A percentile compares a stretch with the other conserved stretches of the same genome.
Evolutionary conservation across 2,888 invertebrate genomes (phyloP).

Genomic region (Xanthorhoe designata): DNA sequence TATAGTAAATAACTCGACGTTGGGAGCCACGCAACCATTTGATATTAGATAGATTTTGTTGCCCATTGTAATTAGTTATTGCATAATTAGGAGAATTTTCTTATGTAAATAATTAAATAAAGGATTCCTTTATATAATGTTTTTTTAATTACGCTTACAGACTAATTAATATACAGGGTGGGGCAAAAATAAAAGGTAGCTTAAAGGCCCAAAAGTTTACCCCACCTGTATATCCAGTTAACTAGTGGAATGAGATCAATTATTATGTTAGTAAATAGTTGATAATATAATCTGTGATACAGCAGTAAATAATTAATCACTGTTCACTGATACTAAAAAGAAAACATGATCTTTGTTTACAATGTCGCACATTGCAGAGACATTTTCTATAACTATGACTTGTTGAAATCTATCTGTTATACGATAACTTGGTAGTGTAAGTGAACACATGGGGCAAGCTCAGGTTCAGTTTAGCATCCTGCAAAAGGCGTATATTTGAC

Average conservation of each 20-base stretch:
- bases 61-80: conserved; percentile 81
- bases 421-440: conserved; percentile 23
- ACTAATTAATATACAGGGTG: too few relatives aligned
- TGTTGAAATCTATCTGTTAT: background rate
- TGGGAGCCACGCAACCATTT: conserved; percentile 68
- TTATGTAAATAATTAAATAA: conserved; percentile 84
- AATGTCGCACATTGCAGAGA: background rate
- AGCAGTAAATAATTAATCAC: too few relatives aligned
- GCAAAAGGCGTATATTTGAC: conserved; percentile 45
- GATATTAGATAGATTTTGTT: conserved; percentile 81
- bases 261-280: background rate
- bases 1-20: conserved; percentile 39
- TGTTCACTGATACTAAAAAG: too few relatives aligned
- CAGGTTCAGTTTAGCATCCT: conserved; percentile 43
- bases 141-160: conserved; percentile 44
- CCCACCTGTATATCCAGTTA: conserved; percentile 4
- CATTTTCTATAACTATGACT: background rate
- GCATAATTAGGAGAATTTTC: conserved; percentile 82
- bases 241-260: conserved; percentile 34
- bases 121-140: conserved; percentile 73
- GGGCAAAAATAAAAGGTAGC: too few relatives aligned
- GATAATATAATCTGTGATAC: background rate
- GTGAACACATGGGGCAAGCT: conserved; percentile 49
- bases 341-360: background rate
- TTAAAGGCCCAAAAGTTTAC: too few relatives aligned